Base-by-base conservation (phyloP, 2,113 vertebrate species). In the Melospiza georgiana region DNA sequence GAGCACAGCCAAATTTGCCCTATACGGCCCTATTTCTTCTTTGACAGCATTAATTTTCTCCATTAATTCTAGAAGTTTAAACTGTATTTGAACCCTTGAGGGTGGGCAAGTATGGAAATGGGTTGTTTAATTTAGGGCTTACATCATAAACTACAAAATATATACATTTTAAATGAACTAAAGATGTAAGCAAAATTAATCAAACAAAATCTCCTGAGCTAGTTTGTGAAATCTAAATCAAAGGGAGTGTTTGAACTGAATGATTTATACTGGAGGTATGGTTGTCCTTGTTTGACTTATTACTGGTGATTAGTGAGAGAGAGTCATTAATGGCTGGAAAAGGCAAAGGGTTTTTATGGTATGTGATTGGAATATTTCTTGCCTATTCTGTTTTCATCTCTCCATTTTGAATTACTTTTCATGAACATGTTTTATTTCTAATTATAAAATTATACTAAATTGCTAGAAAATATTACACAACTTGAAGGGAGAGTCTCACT, bases 11-110 rank as follows among this genome's bases (percentile, higher is more conserved):
- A 78, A 58, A 31, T 92, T 84, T 84, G 12, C 41, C 28, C 22
- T 84, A 54, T 52, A 41, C 54, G 44, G 28, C 28, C 3, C 0
- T 41, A 78, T 90, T 84, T 87, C 19, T 73, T 76, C 61, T 35
- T 78, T 72, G 35, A 21, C n/a, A 55, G 12, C 17, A 75, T 90
- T 85, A 67, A 76, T 89, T 94, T 92, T 77, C 43, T 62, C 6
- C 20, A 44, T 89, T 95, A 84, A 87, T 78, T 90, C 28, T 48
- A 75, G 28, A 23, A 75, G 9, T 22, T 94, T 84, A 94, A 94
- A 84, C 43, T 89, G 11, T 71, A 4, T 63, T 90, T 90, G 91
- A 94, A 68, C 80, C 66, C 55, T 71, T 57, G 57, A 90, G 16
- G 10, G 25, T 85, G 52, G 48, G 54, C 30, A 84, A 86, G 30